Evolutionary conservation across 1,140 invertebrate genomes (phyloP).

Genomic region (Brachionus rubens): DNA sequence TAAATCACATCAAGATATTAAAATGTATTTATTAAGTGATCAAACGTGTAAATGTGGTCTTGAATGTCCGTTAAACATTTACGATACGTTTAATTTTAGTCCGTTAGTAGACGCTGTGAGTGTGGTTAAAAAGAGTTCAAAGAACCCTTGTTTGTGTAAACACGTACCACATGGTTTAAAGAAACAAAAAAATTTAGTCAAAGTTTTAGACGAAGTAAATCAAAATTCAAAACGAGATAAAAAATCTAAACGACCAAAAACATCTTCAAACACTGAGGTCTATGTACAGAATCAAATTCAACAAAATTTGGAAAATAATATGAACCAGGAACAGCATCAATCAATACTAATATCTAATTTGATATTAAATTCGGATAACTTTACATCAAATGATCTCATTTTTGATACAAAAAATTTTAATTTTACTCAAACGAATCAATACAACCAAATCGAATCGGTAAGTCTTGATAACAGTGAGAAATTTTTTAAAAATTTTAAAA

Average conservation of each 20-base stretch:
- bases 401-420: conserved; percentile 17
- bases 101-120: not conserved
- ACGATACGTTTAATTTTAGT: conserved; percentile 36
- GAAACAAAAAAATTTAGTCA: conserved; percentile 35
- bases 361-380: not conserved
- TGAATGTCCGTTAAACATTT: conserved; percentile 29
- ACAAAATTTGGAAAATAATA: not conserved
- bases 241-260: not conserved
- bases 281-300: not conserved
- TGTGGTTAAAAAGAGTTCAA: not conserved
- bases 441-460: not conserved
- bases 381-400: conserved; percentile 7
- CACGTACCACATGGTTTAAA: not conserved
- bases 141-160: conserved; percentile 8
- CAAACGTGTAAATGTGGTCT: conserved; percentile 44
- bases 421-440: not conserved
- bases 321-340: not conserved
- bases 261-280: not conserved
- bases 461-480: not conserved
- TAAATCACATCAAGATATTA: conserved; percentile 14
- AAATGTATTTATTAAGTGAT: conserved; percentile 26
- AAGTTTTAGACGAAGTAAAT: conserved; percentile 27
- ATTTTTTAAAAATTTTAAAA: not conserved
- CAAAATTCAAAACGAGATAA: conserved; percentile 13
- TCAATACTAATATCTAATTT: not conserved